Percentiles rank a stretch among this genome's conserved stretches.
Conservation (phyloP, 2,113 vertebrate species). For the Asarcornis scutulata region DNA sequence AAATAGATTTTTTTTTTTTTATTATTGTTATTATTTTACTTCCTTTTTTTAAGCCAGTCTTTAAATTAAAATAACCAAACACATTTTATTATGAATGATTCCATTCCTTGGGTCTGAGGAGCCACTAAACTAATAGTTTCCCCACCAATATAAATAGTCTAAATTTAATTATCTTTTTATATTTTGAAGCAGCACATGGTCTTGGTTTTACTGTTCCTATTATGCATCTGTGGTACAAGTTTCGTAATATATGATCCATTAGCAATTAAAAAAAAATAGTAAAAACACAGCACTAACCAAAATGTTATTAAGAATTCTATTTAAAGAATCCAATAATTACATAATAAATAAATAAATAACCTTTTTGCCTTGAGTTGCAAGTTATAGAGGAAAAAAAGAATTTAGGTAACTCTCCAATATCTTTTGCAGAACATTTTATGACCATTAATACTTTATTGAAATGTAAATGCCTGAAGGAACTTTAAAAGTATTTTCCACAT, state of each 20-base stretch:
- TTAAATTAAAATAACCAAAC: neutral
- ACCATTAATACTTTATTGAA: neutral
- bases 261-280: neutral
- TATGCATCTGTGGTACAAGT: neutral
- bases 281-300: neutral
- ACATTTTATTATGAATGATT: neutral
- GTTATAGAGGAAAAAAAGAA: neutral
- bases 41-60: neutral
- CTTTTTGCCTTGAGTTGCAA: neutral
- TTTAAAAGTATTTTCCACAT: neutral
- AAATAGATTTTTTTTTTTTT: neutral
- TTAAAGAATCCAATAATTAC: neutral
- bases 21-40: neutral
- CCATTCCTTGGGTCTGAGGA: neutral
- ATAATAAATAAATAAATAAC: fast-evolving
- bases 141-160: neutral
- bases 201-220: neutral
- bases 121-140: neutral
- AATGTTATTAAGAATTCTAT: neutral
- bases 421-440: neutral
- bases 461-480: neutral
- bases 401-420: neutral
- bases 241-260: neutral
- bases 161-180: neutral
- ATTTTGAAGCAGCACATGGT: neutral